Evolutionary conservation across 1,140 invertebrate species (phyloP), one percentile per base, ranked within the genome.

Genomic region (Caenorhabditis inopinata): DNA sequence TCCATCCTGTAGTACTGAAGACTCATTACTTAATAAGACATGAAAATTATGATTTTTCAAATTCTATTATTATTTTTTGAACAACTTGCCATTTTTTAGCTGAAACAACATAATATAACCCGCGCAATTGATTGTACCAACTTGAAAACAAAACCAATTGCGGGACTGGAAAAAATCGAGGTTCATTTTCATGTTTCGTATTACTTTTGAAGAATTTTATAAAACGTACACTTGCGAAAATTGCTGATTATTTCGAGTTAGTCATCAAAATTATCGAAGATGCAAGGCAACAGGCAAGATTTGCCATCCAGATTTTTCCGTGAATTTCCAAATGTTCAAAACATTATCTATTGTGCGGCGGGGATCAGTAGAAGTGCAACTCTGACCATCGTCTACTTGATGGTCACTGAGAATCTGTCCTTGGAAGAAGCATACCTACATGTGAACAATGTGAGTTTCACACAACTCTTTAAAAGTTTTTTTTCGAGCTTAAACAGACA

Each of bases 341-440:
- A 85, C 0, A 83, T 90, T 47, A 89, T 90, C 16, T 90, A 90
- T 82, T 90, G 90, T 83, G 87, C 90, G 6, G 89, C 90, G 2
- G 90, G 90, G 0, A 88, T 90, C 7, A 89, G 88, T 76, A 84
- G 90, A 21, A 90, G 89, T 3, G 87, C 90, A 11, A 87, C 85
- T 48, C 76, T 91, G 7, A 87, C 86, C 68, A 85, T 91, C 7
- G 90, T 88, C 6, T 90, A 90, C 83, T 83, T 91, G 7, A 90
- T 91, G 87, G 89, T 90, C 84, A 89, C 89, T 74, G 85, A 89
- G 6, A 78, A 86, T 74, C 85, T 90, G 87, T 83, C 84, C 7
- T 84, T 91, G 45, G 84, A 84, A 21, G 84, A 90, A 27, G 88
- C 90, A 0, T 90, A 89, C 81, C 76, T 85, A 27, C 83, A 87